A percentile compares a stretch with the other conserved stretches of the same genome.
Conservation (phyloP, 2,113 vertebrate species). For the Phyllostomus hastatus region DNA sequence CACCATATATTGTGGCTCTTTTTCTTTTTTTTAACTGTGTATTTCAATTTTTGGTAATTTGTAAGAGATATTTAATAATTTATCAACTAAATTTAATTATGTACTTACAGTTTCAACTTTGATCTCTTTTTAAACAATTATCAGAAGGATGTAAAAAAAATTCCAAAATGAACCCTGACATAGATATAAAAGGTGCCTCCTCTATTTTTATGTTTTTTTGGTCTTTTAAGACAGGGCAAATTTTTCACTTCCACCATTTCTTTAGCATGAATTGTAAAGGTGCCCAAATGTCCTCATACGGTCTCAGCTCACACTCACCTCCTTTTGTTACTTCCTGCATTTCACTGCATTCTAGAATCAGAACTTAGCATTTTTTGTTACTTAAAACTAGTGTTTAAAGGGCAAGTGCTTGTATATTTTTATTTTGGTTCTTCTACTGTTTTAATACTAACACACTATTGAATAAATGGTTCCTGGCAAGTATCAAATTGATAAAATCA, state of each 20-base stretch:
- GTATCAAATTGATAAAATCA: neutral
- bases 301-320: neutral
- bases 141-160: neutral
- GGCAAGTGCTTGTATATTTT: neutral
- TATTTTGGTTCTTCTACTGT: neutral
- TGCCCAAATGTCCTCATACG: neutral
- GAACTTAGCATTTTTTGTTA: neutral
- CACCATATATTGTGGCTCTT: neutral
- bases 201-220: neutral
- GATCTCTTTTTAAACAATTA: neutral
- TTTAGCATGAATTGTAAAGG: neutral
- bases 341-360: neutral
- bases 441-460: neutral
- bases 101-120: conserved; percentile 38
- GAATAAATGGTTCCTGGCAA: neutral
- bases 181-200: neutral
- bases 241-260: neutral
- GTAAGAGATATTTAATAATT: neutral
- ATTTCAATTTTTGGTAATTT: conserved; percentile 5
- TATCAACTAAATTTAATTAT: conserved; percentile 7
- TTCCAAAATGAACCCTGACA: neutral
- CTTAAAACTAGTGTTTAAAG: neutral
- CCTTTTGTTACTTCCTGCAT: neutral
- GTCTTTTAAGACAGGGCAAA: neutral
- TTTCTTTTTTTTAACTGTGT: neutral